Conservation (phyloP, 1,140 invertebrate species). For the Mylabris phalerata region DNA sequence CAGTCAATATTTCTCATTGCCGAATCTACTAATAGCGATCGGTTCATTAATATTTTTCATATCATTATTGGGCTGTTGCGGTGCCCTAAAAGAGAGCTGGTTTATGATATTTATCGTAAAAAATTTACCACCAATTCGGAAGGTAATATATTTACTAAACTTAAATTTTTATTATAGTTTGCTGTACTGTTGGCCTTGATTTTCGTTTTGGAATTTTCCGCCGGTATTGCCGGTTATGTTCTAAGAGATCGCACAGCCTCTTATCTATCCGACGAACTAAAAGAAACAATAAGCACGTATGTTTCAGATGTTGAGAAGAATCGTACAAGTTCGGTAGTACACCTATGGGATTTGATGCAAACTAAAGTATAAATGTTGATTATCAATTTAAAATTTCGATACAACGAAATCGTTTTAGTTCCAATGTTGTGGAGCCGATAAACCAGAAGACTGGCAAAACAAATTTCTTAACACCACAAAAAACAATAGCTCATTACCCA, state of each 20-base stretch:
- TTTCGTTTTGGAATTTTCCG: constrained; percentile 76
- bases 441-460: constrained; percentile 53
- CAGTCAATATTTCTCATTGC: constrained; percentile 58
- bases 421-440: constrained; percentile 61
- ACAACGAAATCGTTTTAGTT: constrained; percentile 52
- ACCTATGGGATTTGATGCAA: constrained; percentile 41
- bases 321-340: constrained; percentile 15
- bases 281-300: constrained; percentile 58
- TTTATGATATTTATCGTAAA: constrained; percentile 77
- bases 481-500: constrained; percentile 43
- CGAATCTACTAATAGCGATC: constrained; percentile 71
- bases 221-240: constrained; percentile 73
- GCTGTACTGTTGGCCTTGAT: constrained; percentile 70
- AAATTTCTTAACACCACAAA: neutral
- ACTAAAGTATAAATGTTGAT: constrained; percentile 24
- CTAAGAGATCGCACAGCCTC: constrained; percentile 60
- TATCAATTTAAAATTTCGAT: constrained; percentile 11
- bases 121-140: constrained; percentile 10
- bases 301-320: constrained; percentile 37
- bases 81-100: constrained; percentile 74
- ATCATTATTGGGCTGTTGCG: constrained; percentile 82
- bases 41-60: constrained; percentile 72
- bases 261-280: constrained; percentile 56
- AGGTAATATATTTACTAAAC: neutral
- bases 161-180: constrained; percentile 55